Base-by-base conservation (phyloP, 2,113 vertebrate species). In the Xiphophorus hellerii region DNA sequence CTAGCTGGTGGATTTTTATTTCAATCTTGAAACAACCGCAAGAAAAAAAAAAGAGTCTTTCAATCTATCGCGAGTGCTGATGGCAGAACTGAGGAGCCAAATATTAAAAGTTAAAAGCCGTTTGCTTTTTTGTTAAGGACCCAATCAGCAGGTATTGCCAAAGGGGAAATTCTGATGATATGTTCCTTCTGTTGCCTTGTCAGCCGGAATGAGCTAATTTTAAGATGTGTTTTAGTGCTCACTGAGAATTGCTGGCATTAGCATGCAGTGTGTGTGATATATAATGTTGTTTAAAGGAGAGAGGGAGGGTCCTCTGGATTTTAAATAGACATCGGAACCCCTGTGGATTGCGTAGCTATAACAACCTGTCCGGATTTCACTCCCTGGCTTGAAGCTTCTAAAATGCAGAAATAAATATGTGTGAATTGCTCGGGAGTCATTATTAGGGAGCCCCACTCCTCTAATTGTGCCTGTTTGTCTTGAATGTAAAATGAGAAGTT, bases 361-460 rank as follows among this genome's bases (percentile, higher is more conserved):
- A 96, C 94, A 96, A 96, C 95, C 95, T 96, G 94, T 94, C 94
- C 94, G 94, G 94, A 96, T 96, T 96, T 95, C 95, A 94, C 95
- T 95, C 94, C 94, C 93, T 85, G 91, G 96, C 94, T 92, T 90
- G 94, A 95, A 95, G 94, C 94, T 94, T 90, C 94, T 95, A 94
- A 96, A 95, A 95, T 95, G 94, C 91, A 94, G 90, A 94, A 93
- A 93, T 92, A 91, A 92, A 93, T 91, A 93, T 90, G 84, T 87
- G 91, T 84, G 90, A 92, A 94, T 86, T 83, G 88, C 93, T 90
- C 71, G 70, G 64, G 37, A 74, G 86, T 83, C 84, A 84, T 87
- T 86, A 89, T 90, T 85, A 79, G 76, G 62, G 65, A 77, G 81
- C 69, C 22, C 22, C 73, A 67, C 66, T 28, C 65, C 64, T 86